Conservation (phyloP, 2,797 vertebrate species). For the Botia kubotai region DNA sequence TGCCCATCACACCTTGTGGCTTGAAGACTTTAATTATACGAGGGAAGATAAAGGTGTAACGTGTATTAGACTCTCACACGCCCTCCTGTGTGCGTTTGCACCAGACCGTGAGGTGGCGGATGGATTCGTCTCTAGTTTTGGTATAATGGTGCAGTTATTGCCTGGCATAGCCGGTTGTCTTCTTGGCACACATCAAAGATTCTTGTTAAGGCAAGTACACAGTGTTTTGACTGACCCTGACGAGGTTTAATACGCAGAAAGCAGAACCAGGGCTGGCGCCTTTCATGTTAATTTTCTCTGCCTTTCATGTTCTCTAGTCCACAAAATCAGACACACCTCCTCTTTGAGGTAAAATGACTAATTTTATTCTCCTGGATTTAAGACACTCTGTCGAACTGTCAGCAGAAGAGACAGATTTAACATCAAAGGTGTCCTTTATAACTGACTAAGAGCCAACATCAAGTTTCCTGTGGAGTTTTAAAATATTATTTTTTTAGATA, state of each 20-base stretch:
- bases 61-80: constrained; percentile 45
- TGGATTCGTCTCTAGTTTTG: constrained; percentile 3
- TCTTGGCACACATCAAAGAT: constrained; percentile 51
- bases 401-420: constrained; percentile 12
- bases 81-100: constrained; percentile 41
- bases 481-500: neutral
- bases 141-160: neutral
- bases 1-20: constrained; percentile 59
- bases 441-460: neutral
- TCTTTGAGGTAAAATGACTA: constrained; percentile 40
- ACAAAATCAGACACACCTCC: constrained; percentile 52
- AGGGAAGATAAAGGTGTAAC: constrained; percentile 71
- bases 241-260: constrained; percentile 56
- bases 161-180: constrained; percentile 39
- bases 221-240: constrained; percentile 49
- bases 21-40: constrained; percentile 74
- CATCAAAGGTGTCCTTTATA: constrained; percentile 35
- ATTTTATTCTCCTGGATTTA: constrained; percentile 14
- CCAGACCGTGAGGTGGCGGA: neutral
- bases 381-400: constrained; percentile 17
- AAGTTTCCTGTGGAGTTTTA: neutral
- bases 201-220: constrained; percentile 62
- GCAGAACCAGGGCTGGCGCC: constrained; percentile 13
- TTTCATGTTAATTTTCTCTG: constrained; percentile 60
- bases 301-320: constrained; percentile 67